Base-by-base conservation (phyloP, 2,888 invertebrate genomes). In the Endotricha flammealis region DNA sequence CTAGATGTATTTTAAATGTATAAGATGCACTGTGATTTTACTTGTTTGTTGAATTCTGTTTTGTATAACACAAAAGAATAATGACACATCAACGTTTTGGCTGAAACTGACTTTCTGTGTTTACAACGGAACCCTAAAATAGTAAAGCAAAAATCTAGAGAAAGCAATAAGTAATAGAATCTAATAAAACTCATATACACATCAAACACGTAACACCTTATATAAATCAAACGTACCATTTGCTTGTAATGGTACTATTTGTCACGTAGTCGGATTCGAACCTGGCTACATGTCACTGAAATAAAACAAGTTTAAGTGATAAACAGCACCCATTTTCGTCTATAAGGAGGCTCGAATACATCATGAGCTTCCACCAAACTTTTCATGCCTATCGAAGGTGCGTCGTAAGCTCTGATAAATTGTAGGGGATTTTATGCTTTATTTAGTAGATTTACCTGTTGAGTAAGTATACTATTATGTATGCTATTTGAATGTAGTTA, bases 351-450 rank as follows among this genome's bases (percentile, higher is more conserved):
- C 51, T 46, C 42, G 48, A 59, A 69, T 75, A 52, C 57, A 54
- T 75, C 71, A 73, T 57, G 63, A 47, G 41, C 49, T 45, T 57
- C 55, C 53, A 42, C 49, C 51, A 49, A 56, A 74, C 72, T 73
- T 74, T 67, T 74, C 72, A 74, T 58, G 42, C 46, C 20, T 50
- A 53, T 57, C 55, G 32, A 9, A 16, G 37, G n/a, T 13, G 29
- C 9, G 6, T 5, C 14, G 17, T 29, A 13, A 17, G 27, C 9
- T 12, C 9, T n/a, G 11, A 25, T 31, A 27, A 27, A 32, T 16
- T 27, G 36, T 27, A 11, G 8, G 16, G 20, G 20, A 20, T 20
- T 20, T 6, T 3, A 20, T 20, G n/a, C 20, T 20, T 20, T 20
- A 20, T 20, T 20, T 20, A 20, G 20, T 20, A n/a, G 4, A 2